phyloP scores from a whole-genome alignment of 2,113 vertebrate genomes.

The Atherinomorus stipes region DNA sequence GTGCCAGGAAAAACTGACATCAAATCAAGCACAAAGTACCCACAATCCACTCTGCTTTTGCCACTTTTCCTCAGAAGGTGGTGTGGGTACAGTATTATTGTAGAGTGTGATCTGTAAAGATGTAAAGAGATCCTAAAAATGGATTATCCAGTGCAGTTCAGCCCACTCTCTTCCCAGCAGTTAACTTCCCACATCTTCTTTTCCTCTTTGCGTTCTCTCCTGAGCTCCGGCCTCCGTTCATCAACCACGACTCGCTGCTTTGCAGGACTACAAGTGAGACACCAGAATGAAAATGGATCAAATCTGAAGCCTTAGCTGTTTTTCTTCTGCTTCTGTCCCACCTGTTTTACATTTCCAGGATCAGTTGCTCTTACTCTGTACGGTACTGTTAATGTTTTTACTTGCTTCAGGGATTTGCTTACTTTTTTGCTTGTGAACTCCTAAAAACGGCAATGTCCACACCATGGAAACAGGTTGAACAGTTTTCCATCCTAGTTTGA shows the following conservation, averaged over 20 bases:
- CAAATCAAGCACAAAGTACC: slow-evolving; percentile 21
- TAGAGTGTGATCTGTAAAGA: not conserved
- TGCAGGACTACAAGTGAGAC: not conserved
- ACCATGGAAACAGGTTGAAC: not conserved
- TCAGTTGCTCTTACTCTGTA: too few relatives aligned
- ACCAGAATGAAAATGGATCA: slow-evolving; percentile 2
- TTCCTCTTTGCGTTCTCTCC: not conserved
- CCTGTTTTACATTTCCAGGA: too few relatives aligned
- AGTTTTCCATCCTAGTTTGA: not conserved
- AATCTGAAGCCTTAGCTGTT: not conserved
- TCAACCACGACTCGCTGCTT: not conserved
- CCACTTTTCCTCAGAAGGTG: slow-evolving; percentile 22
- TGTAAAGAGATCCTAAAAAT: slow-evolving; percentile 48
- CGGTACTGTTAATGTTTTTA: too few relatives aligned
- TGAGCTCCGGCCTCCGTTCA: not conserved
- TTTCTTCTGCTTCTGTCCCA: slow-evolving; percentile 4
- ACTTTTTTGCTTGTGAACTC: too few relatives aligned
- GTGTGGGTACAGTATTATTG: not conserved
- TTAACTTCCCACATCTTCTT: slow-evolving; percentile 43
- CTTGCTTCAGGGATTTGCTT: too few relatives aligned
- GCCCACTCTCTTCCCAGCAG: slow-evolving; percentile 66
- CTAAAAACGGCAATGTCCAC: not conserved
- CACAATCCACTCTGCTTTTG: slow-evolving; percentile 38
- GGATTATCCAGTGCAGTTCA: slow-evolving; percentile 41
- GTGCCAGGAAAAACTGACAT: slow-evolving; percentile 11